These are phyloP conservation scores for Epinephelus moara DNA, from an alignment of 2,113 vertebrate genomes.

Conservation along the genomic window DNA sequence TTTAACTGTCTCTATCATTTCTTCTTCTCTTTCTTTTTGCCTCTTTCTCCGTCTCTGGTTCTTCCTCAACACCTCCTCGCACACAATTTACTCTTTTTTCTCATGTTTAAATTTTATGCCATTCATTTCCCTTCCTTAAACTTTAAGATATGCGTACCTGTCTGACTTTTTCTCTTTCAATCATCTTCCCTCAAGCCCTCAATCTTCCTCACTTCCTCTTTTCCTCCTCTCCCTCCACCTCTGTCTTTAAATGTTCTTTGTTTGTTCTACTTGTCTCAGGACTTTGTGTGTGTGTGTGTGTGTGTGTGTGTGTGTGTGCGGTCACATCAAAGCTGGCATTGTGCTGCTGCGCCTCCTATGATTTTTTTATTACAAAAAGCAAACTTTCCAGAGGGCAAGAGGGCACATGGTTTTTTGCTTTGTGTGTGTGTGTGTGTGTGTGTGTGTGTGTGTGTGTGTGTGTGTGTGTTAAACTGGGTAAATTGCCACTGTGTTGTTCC, in stretches of 20 bases:
- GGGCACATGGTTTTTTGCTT: constrained; percentile 29
- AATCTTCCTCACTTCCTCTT: neutral
- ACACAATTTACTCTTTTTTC: too few relatives aligned
- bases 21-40: neutral
- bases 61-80: neutral
- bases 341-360: constrained; percentile 56
- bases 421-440: neutral
- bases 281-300: constrained; percentile 18
- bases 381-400: constrained; percentile 51
- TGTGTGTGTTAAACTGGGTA: constrained; percentile 29
- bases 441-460: neutral
- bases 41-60: neutral
- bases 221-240: neutral
- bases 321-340: constrained; percentile 79
- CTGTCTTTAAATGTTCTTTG: neutral
- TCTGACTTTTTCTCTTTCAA: too few relatives aligned
- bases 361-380: constrained; percentile 50
- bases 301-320: constrained; percentile 18
- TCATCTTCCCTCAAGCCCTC: neutral
- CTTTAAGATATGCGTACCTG: too few relatives aligned
- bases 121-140: too few relatives aligned
- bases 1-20: neutral
- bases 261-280: constrained; percentile 37
- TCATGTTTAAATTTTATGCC: too few relatives aligned
- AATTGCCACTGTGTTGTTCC: constrained; percentile 31